Percentiles rank a stretch among this genome's conserved stretches.
Evolutionary conservation across 2,888 invertebrate species (phyloP).

Genomic region (Lasiommata megera): DNA sequence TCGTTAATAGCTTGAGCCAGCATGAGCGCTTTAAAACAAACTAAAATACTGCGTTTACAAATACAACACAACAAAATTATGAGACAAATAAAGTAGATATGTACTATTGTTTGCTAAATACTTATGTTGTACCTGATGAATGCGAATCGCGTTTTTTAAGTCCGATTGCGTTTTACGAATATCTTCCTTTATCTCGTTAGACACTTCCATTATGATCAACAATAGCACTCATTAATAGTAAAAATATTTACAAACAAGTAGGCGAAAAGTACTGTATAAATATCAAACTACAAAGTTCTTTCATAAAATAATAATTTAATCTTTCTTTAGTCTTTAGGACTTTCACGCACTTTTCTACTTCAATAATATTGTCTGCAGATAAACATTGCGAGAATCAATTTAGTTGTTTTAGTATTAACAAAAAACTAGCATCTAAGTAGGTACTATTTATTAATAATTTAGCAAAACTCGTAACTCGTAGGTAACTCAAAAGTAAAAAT

Average conservation of each 20-base stretch:
- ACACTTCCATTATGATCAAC: slow-evolving; percentile 77
- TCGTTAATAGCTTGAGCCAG: too few species aligned
- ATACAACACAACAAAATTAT: background rate
- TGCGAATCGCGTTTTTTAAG: slow-evolving; percentile 82
- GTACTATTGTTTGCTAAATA: slow-evolving; percentile 13
- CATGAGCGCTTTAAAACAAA: too few species aligned
- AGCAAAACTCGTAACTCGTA: too few species aligned
- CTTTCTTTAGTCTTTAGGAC: background rate
- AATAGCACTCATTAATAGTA: background rate
- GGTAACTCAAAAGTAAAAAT: too few species aligned
- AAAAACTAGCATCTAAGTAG: background rate
- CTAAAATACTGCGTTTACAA: too few species aligned
- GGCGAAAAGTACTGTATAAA: background rate
- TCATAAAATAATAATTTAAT: too few species aligned
- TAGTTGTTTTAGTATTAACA: background rate
- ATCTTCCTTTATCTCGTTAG: slow-evolving; percentile 82
- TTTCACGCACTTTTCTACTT: background rate
- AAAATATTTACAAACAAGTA: slow-evolving; percentile 1
- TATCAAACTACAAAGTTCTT: background rate
- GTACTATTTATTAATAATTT: background rate
- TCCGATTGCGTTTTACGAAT: slow-evolving; percentile 82
- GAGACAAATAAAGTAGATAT: background rate
- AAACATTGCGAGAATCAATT: background rate
- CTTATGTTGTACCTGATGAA: slow-evolving; percentile 83
- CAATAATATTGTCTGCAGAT: background rate